Evolutionary conservation across 2,797 vertebrate species (phyloP).

Genomic region (Gambusia yucatana): DNA sequence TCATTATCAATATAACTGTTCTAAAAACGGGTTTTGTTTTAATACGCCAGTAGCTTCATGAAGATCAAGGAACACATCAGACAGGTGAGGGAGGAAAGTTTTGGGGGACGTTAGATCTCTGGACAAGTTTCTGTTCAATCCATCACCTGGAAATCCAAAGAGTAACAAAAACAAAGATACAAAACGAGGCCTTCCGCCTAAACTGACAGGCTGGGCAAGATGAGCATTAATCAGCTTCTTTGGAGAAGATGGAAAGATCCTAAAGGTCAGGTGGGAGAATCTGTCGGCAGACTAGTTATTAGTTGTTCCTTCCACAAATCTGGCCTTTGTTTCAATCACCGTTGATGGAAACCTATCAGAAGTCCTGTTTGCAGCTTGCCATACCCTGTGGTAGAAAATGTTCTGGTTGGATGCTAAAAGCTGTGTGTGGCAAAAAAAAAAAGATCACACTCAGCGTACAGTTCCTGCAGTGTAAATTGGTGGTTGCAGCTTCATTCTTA

Average conservation of each 20-base stretch:
- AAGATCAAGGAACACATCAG: neutral
- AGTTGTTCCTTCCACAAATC: neutral
- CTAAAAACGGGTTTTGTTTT: neutral
- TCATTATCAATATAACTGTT: neutral
- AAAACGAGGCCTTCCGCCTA: neutral
- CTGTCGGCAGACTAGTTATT: neutral
- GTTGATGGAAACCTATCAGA: neutral
- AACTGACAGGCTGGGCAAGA: neutral
- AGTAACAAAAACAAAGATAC: neutral
- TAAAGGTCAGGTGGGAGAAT: conserved; percentile 4
- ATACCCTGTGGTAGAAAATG: neutral
- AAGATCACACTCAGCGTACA: neutral
- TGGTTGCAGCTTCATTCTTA: neutral
- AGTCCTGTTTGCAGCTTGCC: neutral
- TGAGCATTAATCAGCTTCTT: neutral
- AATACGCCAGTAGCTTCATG: neutral
- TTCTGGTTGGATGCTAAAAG: neutral
- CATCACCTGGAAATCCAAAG: neutral
- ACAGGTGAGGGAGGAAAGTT: neutral
- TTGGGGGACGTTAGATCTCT: neutral
- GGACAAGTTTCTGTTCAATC: neutral
- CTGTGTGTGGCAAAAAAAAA: neutral
- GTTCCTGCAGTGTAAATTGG: neutral
- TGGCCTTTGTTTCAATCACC: neutral
- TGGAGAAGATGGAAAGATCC: neutral